A percentile compares a stretch with the other conserved stretches of the same genome.
These are phyloP conservation scores for Zaprionus taronus DNA, from an alignment of 1,140 invertebrate species.

Conservation along the genomic window DNA sequence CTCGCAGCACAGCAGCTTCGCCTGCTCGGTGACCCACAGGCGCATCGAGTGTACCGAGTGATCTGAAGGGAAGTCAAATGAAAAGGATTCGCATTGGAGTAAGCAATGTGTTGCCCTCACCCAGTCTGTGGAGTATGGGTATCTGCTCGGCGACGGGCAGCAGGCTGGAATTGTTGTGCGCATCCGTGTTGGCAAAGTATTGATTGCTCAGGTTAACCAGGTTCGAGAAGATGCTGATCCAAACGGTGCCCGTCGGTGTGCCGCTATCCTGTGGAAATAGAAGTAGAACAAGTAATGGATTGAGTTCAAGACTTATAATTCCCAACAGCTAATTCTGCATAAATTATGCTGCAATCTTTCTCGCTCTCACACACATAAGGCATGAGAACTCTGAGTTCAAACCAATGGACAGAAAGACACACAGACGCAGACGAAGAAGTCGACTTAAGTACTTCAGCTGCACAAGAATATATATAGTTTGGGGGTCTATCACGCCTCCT, in stretches of 20 bases:
- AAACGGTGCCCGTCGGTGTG: conserved; percentile 72
- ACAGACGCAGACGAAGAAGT: not conserved
- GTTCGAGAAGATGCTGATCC: conserved; percentile 76
- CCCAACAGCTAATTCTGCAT: too few relatives aligned
- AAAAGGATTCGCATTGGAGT: not conserved
- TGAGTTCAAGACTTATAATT: too few relatives aligned
- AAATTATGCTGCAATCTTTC: too few relatives aligned
- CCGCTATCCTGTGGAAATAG: conserved; percentile 52
- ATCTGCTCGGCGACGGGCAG: conserved; percentile 92
- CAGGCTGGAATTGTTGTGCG: conserved; percentile 85
- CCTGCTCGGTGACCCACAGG: conserved; percentile 89
- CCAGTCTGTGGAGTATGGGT: conserved; percentile 90
- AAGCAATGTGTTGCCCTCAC: conserved; percentile 66
- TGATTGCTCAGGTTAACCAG: conserved; percentile 77
- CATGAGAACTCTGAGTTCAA: too few relatives aligned
- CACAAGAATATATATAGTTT: too few relatives aligned
- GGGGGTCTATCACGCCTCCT: too few relatives aligned
- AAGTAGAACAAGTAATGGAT: not conserved
- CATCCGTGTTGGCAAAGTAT: conserved; percentile 71
- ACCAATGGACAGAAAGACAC: too few relatives aligned
- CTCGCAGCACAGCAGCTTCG: conserved; percentile 88
- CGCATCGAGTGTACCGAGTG: conserved; percentile 91
- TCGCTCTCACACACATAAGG: too few relatives aligned
- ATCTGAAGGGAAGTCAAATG: conserved; percentile 84
- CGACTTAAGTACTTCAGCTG: too few relatives aligned